Evolutionary conservation across 2,113 vertebrate genomes (phyloP), one percentile per base, ranked within the genome.

Genomic region (Prochilodus magdalenae): DNA sequence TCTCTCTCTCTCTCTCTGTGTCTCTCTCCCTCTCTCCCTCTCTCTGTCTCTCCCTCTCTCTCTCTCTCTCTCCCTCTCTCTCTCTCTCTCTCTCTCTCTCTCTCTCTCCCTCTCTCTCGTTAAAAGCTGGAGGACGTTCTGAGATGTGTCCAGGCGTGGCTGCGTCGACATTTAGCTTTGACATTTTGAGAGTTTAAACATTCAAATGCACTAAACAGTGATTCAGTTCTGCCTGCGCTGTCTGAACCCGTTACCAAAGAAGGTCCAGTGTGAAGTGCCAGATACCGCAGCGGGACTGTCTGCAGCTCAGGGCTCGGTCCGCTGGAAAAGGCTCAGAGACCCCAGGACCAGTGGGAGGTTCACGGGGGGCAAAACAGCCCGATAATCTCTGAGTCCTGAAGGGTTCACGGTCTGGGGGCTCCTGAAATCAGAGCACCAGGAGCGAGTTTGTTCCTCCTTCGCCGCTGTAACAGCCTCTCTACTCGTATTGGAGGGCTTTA

Each of bases 121-220:
- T 69, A 66, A 65, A 66, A 33, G 57, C 57, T 44, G 0, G 29
- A 33, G 53, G 36, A 59, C 57, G 20, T 18, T 33, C 49, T 30
- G 20, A 20, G n/a, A 74, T 29, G 26, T 59, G 53, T 59, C 49
- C 27, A 59, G 51, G 72, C 29, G 5, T 22, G 51, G 27, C 57
- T 16, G 53, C 18, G 29, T 14, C 22, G 53, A 33, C 51, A 59
- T 74, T 74, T 74, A 33, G 72, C 24, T 27, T 16, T 55, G 49
- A 30, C 72, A 57, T 59, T 74, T 36, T 12, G 49, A 74, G 53
- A 74, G 22, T 33, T 59, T 59, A 74, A 74, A 59, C 53, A 59
- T 74, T 33, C 53, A 33, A 59, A 36, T 15, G 18, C 72, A 36
- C 51, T 59, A 59, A 74, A 74, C 51, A 74, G 36, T 74, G 53